Evolutionary conservation across 1,140 invertebrate genomes (phyloP).

Genomic region (Apis laboriosa): DNA sequence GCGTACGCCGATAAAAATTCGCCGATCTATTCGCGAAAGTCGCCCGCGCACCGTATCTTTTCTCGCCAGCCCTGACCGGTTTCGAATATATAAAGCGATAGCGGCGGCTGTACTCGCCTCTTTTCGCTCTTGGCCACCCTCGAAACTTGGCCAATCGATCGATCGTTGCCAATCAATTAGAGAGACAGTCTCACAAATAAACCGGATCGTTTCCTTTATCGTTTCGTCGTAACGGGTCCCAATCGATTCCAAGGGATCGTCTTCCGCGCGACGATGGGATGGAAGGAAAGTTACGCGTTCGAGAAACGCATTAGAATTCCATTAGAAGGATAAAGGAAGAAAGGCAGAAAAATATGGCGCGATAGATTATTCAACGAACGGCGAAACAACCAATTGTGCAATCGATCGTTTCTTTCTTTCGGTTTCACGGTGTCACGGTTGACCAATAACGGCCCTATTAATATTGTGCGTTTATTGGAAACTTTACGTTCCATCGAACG

Average conservation of each 20-base stretch:
- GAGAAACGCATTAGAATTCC: background rate
- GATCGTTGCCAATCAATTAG: constrained; percentile 14
- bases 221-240: no score
- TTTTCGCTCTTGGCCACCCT: constrained; percentile 64
- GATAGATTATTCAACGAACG: constrained; percentile 47
- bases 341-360: background rate
- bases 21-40: constrained; percentile 72
- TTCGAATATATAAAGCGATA: constrained; percentile 70
- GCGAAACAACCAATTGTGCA: background rate
- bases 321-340: background rate
- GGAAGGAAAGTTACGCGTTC: background rate
- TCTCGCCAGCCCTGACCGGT: constrained; percentile 74
- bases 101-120: constrained; percentile 38
- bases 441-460: constrained; percentile 27
- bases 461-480: constrained; percentile 28
- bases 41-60: constrained; percentile 72
- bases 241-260: no score
- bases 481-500: constrained; percentile 2
- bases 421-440: constrained; percentile 26
- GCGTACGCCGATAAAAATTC: constrained; percentile 60
- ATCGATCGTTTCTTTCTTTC: constrained; percentile 29
- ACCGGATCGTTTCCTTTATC: no score
- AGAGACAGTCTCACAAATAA: background rate
- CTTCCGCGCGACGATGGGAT: no score
- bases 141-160: constrained; percentile 30